Evolutionary conservation across 1,140 invertebrate genomes (phyloP), one percentile per base, ranked within the genome.

Genomic region (Drosophila ananassae): DNA sequence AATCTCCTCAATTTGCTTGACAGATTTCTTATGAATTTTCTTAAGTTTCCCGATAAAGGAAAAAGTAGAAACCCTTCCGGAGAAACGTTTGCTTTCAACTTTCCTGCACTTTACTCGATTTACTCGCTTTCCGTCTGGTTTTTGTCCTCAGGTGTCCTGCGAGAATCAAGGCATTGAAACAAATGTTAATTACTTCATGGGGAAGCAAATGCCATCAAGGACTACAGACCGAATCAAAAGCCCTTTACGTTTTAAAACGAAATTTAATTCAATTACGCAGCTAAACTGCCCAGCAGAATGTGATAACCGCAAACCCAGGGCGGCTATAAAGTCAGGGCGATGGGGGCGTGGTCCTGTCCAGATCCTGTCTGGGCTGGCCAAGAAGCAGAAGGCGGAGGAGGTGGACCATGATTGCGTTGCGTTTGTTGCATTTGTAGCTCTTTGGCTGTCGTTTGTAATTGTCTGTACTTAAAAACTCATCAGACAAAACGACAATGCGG

Each of bases 401-500:
- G n/a, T 2, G n/a, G n/a, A 13, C 13, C 32, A 48, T 59, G 71
- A 74, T 74, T 74, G 72, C 72, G 52, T 25, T 17, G n/a, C n/a
- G n/a, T 74, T 59, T 67, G 76, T 73, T 73, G 71, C 71, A 73
- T 73, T 59, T 67, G 77, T 60, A 73, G 66, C 58, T 55, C 41
- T 28, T 62, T 57, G 68, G 62, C 76, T 84, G 81, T 74, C 69
- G 55, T 73, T 89, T 83, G 83, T 89, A 83, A 87, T 83, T 87
- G 83, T 83, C 77, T 60, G 83, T 89, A 89, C 79, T 87, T 87
- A 87, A 87, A 87, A 87, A 89, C 83, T 87, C 83, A 87, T 87
- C 83, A 87, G 82, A 87, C 83, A 79, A 34, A 89, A 82, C 83
- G 83, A 89, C 83, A 85, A 81, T 87, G 81, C 60, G 68, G 57